A percentile compares a stretch with the other conserved stretches of the same genome.
Conservation (phyloP, 2,797 vertebrate genomes). For the Eremophila alpestris region DNA sequence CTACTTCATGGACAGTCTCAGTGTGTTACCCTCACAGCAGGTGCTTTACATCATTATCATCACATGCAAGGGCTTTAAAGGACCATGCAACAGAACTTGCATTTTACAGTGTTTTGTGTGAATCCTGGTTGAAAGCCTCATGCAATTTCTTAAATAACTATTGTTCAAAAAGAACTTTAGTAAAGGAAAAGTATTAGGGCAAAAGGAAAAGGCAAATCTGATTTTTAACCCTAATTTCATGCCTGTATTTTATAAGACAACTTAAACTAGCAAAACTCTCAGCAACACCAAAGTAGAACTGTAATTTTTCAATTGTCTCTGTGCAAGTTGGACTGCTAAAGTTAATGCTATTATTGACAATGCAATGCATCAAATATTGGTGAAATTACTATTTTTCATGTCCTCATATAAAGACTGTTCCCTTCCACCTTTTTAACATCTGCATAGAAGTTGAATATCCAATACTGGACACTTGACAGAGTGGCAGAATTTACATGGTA, state of each 20-base stretch:
- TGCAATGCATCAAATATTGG: background rate
- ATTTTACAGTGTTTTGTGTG: background rate
- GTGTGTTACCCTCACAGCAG: background rate
- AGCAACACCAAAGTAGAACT: background rate
- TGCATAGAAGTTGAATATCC: background rate
- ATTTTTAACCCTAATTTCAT: background rate
- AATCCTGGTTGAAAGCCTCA: background rate
- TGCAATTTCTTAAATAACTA: background rate
- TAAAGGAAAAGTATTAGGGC: background rate
- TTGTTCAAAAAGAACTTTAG: background rate
- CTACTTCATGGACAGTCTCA: background rate
- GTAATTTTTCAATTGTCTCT: background rate
- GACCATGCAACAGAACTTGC: background rate
- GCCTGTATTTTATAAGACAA: background rate
- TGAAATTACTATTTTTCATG: background rate
- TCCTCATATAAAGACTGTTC: background rate
- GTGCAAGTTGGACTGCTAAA: background rate
- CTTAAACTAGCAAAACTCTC: background rate
- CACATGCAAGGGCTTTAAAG: background rate
- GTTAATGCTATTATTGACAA: background rate
- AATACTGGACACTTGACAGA: background rate
- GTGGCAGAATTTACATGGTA: background rate
- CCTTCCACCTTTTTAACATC: background rate
- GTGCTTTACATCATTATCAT: background rate
- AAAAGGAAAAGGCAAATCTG: background rate